Base-by-base conservation (phyloP, 2,113 vertebrate genomes). In the Cyanistes caeruleus region DNA sequence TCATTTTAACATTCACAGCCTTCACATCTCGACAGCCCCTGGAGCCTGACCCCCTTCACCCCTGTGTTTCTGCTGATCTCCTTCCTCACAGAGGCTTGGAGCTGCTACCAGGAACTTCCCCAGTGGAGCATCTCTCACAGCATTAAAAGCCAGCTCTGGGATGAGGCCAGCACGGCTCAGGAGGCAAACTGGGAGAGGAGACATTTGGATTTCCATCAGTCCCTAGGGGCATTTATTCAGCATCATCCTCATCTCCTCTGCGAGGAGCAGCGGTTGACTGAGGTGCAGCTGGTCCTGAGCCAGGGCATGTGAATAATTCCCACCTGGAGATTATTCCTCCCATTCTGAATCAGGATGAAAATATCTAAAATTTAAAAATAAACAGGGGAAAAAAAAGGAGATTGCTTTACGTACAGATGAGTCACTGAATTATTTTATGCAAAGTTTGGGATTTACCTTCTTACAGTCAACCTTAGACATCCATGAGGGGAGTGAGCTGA, bases 1-100 rank as follows among this genome's bases (percentile, higher is more conserved):
- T 24, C 6, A 31, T 64, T 60, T 76, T 60, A 37, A 63, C 19
- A 11, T 74, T 60, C 15, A 13, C 15, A 5, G 0, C 16, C 68
- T 62, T 62, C 69, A 51, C 30, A 0, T 52, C 53, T 52, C 0
- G 0, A 10, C 10, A 0, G 0, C 16, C 16, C 11, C 55, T 30
- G 31, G 11, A 77, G 33, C 55, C 49, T 77, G 55, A 46, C 10
- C 7, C 31, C 0, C 7, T 53, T 73, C 25, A 7, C 41, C 28
- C 58, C 17, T 0, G 1, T 21, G 37, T 15, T 30, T 37, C 8
- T 11, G 1, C 37, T 69, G 75, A 41, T 28, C 51, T 43, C 49
- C 58, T 44, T 25, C 63, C 44, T 56, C 65, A 33, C 23, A 48
- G 51, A 31, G 52, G 24, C 49, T 63, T 39, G 67, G n/a, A 83